Conservation (phyloP, 2,797 vertebrate genomes). For the Anguilla obscura region DNA sequence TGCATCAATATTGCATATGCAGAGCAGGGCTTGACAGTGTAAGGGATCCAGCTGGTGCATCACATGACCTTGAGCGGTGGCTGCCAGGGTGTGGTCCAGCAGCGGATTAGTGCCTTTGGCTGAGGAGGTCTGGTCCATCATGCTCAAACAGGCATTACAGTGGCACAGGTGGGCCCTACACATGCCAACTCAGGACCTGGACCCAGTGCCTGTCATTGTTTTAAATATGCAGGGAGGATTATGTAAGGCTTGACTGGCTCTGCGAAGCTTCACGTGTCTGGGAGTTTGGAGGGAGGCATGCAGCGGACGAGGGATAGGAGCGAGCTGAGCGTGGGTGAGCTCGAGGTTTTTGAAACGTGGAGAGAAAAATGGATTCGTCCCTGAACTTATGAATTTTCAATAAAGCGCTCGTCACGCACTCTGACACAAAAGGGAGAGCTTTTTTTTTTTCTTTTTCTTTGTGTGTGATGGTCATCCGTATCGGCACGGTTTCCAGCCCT, state of each 20-base stretch:
- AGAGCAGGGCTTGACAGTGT: neutral
- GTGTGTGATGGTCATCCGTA: neutral
- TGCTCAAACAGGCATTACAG: neutral
- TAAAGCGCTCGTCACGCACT: neutral
- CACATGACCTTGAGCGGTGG: neutral
- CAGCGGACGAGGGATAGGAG: neutral
- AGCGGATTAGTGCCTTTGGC: neutral
- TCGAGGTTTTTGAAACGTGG: neutral
- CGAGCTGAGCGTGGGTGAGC: neutral
- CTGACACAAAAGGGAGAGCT: neutral
- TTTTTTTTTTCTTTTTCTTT: neutral
- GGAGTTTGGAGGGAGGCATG: neutral
- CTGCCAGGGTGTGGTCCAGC: neutral
- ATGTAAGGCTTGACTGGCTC: neutral
- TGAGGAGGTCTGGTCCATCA: neutral
- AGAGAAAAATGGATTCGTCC: constrained; percentile 8
- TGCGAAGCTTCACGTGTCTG: neutral
- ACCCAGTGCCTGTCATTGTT: neutral
- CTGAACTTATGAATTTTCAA: neutral
- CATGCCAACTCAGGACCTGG: neutral
- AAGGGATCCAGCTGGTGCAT: neutral
- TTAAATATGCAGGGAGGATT: neutral
- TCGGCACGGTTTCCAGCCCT: neutral
- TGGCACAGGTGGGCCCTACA: neutral
- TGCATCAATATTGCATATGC: neutral